Conservation (phyloP, 2,797 vertebrate genomes). For the Sarcoramphus papa region DNA sequence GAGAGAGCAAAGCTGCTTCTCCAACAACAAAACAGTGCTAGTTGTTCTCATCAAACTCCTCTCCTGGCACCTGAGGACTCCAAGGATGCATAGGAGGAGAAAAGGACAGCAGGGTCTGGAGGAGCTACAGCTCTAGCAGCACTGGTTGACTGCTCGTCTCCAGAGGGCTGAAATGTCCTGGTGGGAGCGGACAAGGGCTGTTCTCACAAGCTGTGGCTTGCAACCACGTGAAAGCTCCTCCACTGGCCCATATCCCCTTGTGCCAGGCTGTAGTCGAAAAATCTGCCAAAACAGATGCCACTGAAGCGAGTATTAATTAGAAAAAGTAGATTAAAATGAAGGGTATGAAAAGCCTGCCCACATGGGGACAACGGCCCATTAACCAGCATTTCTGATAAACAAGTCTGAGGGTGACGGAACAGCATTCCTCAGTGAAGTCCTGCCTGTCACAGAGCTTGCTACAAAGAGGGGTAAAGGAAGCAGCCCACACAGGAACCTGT, state of each 20-base stretch:
- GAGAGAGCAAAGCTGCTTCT: neutral
- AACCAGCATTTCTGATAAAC: neutral
- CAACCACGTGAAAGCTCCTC: neutral
- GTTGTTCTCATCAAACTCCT: neutral
- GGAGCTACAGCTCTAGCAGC: neutral
- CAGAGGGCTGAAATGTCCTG: neutral
- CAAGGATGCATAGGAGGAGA: fast-evolving
- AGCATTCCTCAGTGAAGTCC: neutral
- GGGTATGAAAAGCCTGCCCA: neutral
- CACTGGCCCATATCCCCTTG: neutral
- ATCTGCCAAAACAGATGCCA: neutral
- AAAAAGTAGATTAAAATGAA: neutral
- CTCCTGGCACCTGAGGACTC: neutral
- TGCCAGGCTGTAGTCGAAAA: neutral
- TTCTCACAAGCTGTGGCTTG: neutral
- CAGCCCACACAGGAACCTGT: neutral
- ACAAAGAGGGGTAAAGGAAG: neutral
- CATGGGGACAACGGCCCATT: neutral
- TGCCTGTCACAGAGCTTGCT: neutral
- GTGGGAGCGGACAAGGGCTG: neutral
- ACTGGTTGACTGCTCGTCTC: neutral
- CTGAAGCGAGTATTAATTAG: neutral
- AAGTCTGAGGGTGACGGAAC: neutral
- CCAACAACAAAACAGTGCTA: neutral
- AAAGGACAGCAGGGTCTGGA: neutral